Evolutionary conservation across 2,797 vertebrate genomes (phyloP).

Genomic region (Arrhamphus sclerolepis): DNA sequence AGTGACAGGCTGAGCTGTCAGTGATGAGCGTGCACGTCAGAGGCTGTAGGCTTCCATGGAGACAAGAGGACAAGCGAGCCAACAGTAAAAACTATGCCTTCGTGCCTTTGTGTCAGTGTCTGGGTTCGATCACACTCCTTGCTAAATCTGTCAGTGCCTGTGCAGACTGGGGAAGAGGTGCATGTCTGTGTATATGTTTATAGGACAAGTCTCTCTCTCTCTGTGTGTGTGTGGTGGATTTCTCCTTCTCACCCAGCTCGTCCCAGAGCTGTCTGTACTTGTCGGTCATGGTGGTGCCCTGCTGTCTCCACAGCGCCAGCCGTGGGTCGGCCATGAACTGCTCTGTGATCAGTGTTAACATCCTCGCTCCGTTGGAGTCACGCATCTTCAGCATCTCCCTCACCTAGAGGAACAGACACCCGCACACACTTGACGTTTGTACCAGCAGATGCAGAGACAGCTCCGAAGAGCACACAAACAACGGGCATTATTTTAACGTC

Average conservation of each 20-base stretch:
- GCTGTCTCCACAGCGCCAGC: conserved; percentile 95
- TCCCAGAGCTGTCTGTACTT: conserved; percentile 99
- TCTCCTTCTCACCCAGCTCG: conserved; percentile 89
- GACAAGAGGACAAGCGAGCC: conserved; percentile 53
- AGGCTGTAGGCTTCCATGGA: conserved; percentile 37
- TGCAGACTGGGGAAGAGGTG: conserved; percentile 10
- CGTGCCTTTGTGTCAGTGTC: conserved; percentile 48
- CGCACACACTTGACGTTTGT: conserved; percentile 10
- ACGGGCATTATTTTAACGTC: neutral
- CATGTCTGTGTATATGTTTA: conserved; percentile 13
- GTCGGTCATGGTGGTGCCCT: conserved; percentile 99
- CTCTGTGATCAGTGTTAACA: conserved; percentile 98
- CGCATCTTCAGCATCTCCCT: conserved; percentile 99
- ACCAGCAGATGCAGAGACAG: conserved; percentile 17
- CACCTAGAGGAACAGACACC: conserved; percentile 80
- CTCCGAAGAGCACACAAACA: neutral
- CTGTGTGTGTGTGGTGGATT: conserved; percentile 15
- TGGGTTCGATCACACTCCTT: conserved; percentile 53
- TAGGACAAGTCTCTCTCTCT: conserved; percentile 9
- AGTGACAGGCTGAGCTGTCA: conserved; percentile 37
- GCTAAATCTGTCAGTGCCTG: conserved; percentile 48
- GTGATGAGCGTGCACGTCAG: conserved; percentile 29
- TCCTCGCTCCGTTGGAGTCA: conserved; percentile 97
- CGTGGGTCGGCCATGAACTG: conserved; percentile 99
- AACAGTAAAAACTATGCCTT: conserved; percentile 22